These are phyloP conservation scores for Perdita meconis DNA, from an alignment of 2,888 invertebrate species.

Conservation along the genomic window DNA sequence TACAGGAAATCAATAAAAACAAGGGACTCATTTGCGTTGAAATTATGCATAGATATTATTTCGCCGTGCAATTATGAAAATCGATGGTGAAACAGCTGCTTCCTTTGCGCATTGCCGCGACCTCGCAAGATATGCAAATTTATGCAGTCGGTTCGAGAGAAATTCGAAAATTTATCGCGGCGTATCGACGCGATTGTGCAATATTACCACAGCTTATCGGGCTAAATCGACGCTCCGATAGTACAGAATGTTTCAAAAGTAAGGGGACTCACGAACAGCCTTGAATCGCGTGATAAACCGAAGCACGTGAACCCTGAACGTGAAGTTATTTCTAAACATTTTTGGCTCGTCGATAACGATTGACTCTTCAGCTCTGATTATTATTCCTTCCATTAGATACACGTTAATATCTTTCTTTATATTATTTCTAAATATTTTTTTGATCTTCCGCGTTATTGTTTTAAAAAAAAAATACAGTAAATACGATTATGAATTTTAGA, in stretches of 20 bases:
- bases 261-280: background rate
- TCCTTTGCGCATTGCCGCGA: background rate
- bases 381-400: too few relatives aligned
- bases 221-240: background rate
- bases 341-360: too few relatives aligned
- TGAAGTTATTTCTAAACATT: background rate
- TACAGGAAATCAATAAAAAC: too few relatives aligned
- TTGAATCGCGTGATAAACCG: background rate
- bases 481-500: too few relatives aligned
- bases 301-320: background rate
- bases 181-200: slow-evolving; percentile 4
- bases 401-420: too few relatives aligned
- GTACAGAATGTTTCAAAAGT: background rate
- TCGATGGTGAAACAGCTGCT: background rate
- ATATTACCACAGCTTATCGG: background rate
- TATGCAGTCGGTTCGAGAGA: background rate
- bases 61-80: background rate
- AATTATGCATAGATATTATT: background rate
- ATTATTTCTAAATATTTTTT: too few relatives aligned
- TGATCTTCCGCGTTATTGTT: too few relatives aligned
- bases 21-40: too few relatives aligned
- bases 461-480: too few relatives aligned
- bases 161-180: slow-evolving; percentile 24
- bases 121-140: slow-evolving; percentile 6
- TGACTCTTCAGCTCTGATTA: too few relatives aligned